These are phyloP conservation scores for Gymnocypris eckloni DNA, from an alignment of 2,797 vertebrate species.

Conservation along the genomic window DNA sequence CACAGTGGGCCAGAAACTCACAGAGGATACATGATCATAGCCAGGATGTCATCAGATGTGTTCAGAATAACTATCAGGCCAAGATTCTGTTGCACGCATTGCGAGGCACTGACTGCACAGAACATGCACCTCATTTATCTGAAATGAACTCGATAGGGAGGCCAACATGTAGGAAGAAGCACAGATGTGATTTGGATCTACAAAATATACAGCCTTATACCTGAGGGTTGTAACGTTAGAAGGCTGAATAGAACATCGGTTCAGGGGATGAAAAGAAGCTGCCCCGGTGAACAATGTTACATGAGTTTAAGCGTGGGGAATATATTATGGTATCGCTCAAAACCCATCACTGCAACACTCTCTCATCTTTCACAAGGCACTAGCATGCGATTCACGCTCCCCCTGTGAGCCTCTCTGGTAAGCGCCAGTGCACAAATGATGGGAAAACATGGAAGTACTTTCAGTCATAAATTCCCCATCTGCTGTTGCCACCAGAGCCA, in stretches of 20 bases:
- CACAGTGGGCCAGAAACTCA: neutral
- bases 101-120: neutral
- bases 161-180: slow-evolving; percentile 26
- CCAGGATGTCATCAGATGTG: slow-evolving; percentile 34
- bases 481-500: slow-evolving; percentile 60
- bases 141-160: slow-evolving; percentile 38
- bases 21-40: neutral
- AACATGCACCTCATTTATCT: slow-evolving; percentile 44
- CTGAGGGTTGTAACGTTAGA: slow-evolving; percentile 31
- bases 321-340: slow-evolving; percentile 56
- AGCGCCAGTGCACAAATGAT: slow-evolving; percentile 8
- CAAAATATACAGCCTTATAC: slow-evolving; percentile 27
- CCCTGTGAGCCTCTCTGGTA: slow-evolving; percentile 36
- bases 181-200: slow-evolving; percentile 41
- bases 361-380: slow-evolving; percentile 31
- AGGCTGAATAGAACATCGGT: slow-evolving; percentile 59
- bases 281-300: slow-evolving; percentile 55
- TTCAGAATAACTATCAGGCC: neutral
- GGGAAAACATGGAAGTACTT: slow-evolving; percentile 64
- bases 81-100: slow-evolving; percentile 1
- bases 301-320: slow-evolving; percentile 57
- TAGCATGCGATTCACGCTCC: slow-evolving; percentile 58
- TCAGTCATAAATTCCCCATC: slow-evolving; percentile 67
- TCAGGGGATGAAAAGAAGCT: slow-evolving; percentile 57
- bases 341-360: slow-evolving; percentile 41